Conservation (phyloP, 2,113 vertebrate genomes). For the Mormoops blainvillei region DNA sequence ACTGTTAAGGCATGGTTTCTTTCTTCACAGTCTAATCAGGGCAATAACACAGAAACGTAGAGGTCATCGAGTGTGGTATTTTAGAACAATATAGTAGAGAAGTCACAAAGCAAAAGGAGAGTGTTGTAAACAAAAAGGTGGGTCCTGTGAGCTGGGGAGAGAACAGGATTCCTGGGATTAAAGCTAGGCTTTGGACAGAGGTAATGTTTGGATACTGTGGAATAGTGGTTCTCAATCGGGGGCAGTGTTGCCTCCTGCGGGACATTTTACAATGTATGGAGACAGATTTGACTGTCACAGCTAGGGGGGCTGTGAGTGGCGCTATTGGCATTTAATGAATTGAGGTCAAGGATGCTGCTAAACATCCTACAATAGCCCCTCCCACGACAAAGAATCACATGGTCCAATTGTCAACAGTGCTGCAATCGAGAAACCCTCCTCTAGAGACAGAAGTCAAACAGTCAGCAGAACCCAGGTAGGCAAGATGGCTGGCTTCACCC, state of each 20-base stretch:
- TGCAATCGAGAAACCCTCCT: neutral
- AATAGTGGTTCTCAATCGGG: neutral
- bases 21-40: neutral
- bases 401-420: neutral
- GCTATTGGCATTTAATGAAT: neutral
- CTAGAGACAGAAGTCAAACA: neutral
- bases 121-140: neutral
- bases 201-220: neutral
- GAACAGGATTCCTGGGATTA: neutral
- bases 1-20: neutral
- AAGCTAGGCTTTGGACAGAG: neutral
- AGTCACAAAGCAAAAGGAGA: neutral
- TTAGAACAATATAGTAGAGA: neutral
- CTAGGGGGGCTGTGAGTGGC: fast-evolving
- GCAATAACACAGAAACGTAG: neutral
- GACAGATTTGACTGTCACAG: neutral
- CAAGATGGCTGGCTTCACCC: neutral
- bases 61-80: neutral
- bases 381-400: neutral
- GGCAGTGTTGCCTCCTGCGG: neutral
- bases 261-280: neutral
- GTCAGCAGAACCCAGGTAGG: neutral
- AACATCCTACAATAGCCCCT: neutral
- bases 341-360: neutral
- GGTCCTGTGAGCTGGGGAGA: neutral